Evolutionary conservation across 2,113 vertebrate genomes (phyloP), one percentile per base, ranked within the genome.

Genomic region (Chlorocebus sabaeus): DNA sequence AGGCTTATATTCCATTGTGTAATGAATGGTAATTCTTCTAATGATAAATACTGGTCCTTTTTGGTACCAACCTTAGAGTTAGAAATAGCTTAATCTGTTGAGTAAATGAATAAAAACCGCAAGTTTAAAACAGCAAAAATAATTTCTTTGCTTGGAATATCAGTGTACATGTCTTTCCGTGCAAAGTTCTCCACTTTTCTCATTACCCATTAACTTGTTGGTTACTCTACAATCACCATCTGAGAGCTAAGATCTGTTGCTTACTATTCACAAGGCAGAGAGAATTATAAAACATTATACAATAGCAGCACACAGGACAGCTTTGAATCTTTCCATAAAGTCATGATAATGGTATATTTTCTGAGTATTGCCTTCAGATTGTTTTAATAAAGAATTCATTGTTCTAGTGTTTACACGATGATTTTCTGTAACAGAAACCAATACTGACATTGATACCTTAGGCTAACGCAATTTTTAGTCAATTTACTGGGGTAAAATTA

Each of bases 121-220:
- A 93, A 93, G 95, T 95, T 68, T 93, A 88, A 98, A 40, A 95
- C 83, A 96, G 97, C 94, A 22, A n/a, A 90, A 97, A 70, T 70
- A 32, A 79, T 84, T 85, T 94, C 59, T 98, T 98, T 98, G 96
- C 89, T 90, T 97, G 97, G 95, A 98, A 95, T 98, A 97, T 61
- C 97, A 78, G 72, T 89, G 32, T 52, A 27, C 97, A 45, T 97
- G 88, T 89, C 93, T 97, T 92, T 98, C 48, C 4, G 98, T 98
- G 94, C 98, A 98, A 99, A 99, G 98, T 98, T 98, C 98, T 98
- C 92, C 95, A 93, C 95, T 84, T 90, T 92, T 72, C 96, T 97
- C 61, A 97, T 98, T 98, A 98, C 94, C 88, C 5, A 98, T 98
- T 98, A 98, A 99, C 98, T 98, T 97, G 72, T 68, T 95, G 89